Percentiles rank a stretch among this genome's conserved stretches.
These are phyloP conservation scores for Charanyca ferruginea DNA, from an alignment of 2,888 invertebrate species.

Conservation along the genomic window DNA sequence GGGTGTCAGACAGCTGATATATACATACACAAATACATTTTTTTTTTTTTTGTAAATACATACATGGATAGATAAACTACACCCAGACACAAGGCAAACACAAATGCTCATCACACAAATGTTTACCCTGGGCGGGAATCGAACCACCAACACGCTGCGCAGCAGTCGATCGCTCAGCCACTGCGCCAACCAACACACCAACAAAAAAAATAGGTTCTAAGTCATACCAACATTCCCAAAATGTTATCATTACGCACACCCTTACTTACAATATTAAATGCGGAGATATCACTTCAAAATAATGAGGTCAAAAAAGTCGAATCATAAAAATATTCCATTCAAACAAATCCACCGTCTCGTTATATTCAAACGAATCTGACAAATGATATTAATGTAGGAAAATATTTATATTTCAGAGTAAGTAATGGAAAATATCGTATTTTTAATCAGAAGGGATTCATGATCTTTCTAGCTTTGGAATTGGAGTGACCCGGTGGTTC, in stretches of 20 bases:
- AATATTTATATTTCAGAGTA: slow-evolving; percentile 23
- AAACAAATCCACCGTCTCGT: slow-evolving; percentile 18
- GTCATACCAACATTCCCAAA: not conserved
- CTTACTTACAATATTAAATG: not conserved
- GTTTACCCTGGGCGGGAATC: too few relatives aligned
- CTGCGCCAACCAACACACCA: too few relatives aligned
- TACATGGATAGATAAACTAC: too few relatives aligned
- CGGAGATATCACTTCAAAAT: slow-evolving; percentile 32
- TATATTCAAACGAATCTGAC: slow-evolving; percentile 27
- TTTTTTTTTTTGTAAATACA: too few relatives aligned
- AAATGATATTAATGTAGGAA: slow-evolving; percentile 21
- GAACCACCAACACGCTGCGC: too few relatives aligned
- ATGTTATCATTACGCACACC: not conserved
- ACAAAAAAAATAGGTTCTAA: too few relatives aligned
- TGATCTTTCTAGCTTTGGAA: slow-evolving; percentile 2
- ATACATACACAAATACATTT: too few relatives aligned
- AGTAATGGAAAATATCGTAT: slow-evolving; percentile 25
- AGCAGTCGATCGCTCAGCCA: too few relatives aligned
- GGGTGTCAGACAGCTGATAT: too few relatives aligned
- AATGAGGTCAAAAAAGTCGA: slow-evolving; percentile 31
- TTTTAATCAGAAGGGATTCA: slow-evolving; percentile 34
- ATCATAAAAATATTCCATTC: slow-evolving; percentile 13
- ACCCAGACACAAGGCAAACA: too few relatives aligned
- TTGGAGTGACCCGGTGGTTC: slow-evolving; percentile 29
- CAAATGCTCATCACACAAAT: too few relatives aligned